Percentiles rank a stretch among this genome's conserved stretches.
These are phyloP conservation scores for Hippopotamus amphibius DNA, from an alignment of 2,113 vertebrate genomes.

Conservation along the genomic window DNA sequence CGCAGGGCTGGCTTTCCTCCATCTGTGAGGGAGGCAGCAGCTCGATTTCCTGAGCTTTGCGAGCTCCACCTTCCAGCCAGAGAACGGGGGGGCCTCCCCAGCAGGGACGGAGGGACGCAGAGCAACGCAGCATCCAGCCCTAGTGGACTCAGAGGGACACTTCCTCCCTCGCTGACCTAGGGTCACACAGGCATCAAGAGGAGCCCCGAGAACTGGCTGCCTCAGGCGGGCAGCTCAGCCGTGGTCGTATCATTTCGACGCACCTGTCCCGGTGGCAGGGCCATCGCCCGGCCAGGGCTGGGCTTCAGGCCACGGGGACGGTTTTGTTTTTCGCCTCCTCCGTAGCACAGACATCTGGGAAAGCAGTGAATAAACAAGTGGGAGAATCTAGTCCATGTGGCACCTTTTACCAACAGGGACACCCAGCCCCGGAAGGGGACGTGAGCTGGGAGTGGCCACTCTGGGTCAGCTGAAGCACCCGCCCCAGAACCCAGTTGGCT, in stretches of 20 bases:
- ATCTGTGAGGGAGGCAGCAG: neutral
- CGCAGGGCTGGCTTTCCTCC: neutral
- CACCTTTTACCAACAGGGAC: fast-evolving
- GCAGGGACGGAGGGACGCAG: fast-evolving
- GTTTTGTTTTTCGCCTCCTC: neutral
- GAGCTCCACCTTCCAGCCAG: neutral
- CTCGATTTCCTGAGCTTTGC: too few relatives aligned
- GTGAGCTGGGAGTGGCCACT: fast-evolving
- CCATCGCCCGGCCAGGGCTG: fast-evolving
- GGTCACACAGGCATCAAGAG: fast-evolving
- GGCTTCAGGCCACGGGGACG: neutral
- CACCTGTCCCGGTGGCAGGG: fast-evolving
- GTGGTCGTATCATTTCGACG: fast-evolving
- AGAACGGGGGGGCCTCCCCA: neutral
- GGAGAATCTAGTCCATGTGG: fast-evolving
- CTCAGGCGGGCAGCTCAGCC: fast-evolving
- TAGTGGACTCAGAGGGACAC: neutral
- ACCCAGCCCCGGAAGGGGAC: fast-evolving
- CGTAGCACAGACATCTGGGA: fast-evolving
- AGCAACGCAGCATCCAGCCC: neutral
- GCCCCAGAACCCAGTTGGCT: fast-evolving
- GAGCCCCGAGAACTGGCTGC: neutral
- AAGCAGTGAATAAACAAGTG: fast-evolving
- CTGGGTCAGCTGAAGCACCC: fast-evolving
- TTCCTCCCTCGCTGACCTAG: neutral